Evolutionary conservation across 1,140 invertebrate genomes (phyloP).

Genomic region (Hesperophylax magnus): DNA sequence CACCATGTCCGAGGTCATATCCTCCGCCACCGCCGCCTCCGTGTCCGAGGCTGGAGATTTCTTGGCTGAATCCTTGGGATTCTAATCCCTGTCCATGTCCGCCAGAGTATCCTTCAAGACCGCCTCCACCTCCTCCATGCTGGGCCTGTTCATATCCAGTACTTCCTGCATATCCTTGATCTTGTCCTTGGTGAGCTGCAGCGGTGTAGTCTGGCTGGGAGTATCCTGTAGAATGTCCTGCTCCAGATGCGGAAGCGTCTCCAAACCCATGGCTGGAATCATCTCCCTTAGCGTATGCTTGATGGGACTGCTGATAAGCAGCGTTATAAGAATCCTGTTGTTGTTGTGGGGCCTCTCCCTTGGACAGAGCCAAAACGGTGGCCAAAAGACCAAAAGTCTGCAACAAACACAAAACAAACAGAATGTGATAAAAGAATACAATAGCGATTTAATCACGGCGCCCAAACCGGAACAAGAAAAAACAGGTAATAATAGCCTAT

Average conservation of each 20-base stretch:
- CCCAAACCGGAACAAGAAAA: too few species aligned
- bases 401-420: background rate
- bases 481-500: too few species aligned
- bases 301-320: constrained; percentile 36
- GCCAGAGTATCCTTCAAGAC: background rate
- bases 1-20: constrained; percentile 48
- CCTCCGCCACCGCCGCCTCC: constrained; percentile 35
- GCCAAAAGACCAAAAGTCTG: constrained; percentile 11
- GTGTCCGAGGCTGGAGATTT: background rate
- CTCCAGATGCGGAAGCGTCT: background rate
- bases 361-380: background rate
- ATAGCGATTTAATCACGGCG: too few species aligned
- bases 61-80: background rate
- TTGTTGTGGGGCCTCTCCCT: constrained; percentile 10
- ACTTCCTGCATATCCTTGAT: constrained; percentile 18
- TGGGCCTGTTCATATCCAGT: background rate
- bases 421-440: background rate
- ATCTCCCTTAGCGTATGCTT: constrained; percentile 35
- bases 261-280: constrained; percentile 29
- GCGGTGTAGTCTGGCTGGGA: constrained; percentile 4
- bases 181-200: background rate
- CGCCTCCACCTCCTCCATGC: background rate
- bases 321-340: constrained; percentile 33
- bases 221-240: background rate
- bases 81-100: constrained; percentile 1